phyloP scores from a whole-genome alignment of 2,113 vertebrate genomes.

The Pseudorectes ferrugineus region DNA sequence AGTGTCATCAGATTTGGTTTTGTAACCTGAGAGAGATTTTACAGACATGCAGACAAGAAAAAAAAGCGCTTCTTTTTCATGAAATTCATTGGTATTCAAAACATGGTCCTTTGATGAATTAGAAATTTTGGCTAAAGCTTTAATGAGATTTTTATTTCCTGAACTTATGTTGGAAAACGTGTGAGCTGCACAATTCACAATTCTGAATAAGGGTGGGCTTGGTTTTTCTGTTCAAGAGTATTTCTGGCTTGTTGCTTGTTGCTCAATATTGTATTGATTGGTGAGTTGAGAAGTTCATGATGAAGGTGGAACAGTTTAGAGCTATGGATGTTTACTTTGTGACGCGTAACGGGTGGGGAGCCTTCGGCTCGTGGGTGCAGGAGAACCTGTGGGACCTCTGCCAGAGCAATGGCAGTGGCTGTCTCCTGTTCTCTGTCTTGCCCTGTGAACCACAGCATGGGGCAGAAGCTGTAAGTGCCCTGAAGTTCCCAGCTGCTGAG shows the following conservation, averaged over 20 bases:
- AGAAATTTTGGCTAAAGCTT: slow-evolving; percentile 57
- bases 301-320: background rate
- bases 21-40: slow-evolving; percentile 48
- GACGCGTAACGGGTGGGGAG: accelerated
- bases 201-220: background rate
- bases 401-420: background rate
- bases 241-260: background rate
- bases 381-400: background rate
- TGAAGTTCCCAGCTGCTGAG: background rate
- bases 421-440: background rate
- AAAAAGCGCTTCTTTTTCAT: background rate
- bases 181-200: background rate
- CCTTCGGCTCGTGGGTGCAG: background rate
- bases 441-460: accelerated
- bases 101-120: slow-evolving; percentile 45
- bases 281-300: background rate
- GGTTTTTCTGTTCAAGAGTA: background rate
- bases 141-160: slow-evolving; percentile 55
- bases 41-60: slow-evolving; percentile 44
- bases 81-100: slow-evolving; percentile 54
- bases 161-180: background rate
- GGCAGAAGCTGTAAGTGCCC: background rate
- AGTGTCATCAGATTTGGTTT: slow-evolving; percentile 58
- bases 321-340: background rate
- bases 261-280: background rate